These are phyloP conservation scores for Aurelia aurita DNA, from an alignment of 30 jellyfish, hydroid and myxozoan species.

Conservation along the genomic window DNA sequence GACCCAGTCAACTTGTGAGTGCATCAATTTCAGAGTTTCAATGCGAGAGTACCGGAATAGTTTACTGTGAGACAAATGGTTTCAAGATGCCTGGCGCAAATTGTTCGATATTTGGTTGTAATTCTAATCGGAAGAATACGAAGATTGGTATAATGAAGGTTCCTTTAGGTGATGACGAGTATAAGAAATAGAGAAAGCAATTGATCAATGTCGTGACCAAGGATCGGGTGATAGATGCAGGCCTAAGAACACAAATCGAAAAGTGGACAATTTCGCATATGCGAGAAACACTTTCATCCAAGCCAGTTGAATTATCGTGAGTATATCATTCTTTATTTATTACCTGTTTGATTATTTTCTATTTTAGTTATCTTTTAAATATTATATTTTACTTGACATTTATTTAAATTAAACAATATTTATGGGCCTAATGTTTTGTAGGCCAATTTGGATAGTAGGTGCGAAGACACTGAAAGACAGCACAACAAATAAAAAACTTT, in stretches of 20 bases:
- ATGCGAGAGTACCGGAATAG: too few relatives aligned
- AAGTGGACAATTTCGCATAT: too few relatives aligned
- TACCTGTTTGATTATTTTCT: not conserved
- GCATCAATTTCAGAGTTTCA: slow-evolving; percentile 15
- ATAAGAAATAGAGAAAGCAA: slow-evolving; percentile 63
- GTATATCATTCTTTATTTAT: too few relatives aligned
- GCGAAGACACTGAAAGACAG: too few relatives aligned
- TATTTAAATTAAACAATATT: too few relatives aligned
- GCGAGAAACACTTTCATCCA: slow-evolving; percentile 64
- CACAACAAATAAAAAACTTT: too few relatives aligned
- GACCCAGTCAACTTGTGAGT: slow-evolving; percentile 62
- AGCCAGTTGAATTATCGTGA: slow-evolving; percentile 47
- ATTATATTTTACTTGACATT: too few relatives aligned
- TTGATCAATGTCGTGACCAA: slow-evolving; percentile 48
- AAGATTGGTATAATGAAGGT: slow-evolving; percentile 43
- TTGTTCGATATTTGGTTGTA: slow-evolving; percentile 74
- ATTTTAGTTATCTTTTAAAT: too few relatives aligned
- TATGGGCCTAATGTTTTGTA: too few relatives aligned
- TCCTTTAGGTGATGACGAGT: slow-evolving; percentile 75
- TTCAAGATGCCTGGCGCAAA: slow-evolving; percentile 75
- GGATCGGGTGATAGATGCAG: slow-evolving; percentile 73
- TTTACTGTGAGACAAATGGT: too few relatives aligned
- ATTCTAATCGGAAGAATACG: slow-evolving; percentile 38
- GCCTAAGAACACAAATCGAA: too few relatives aligned
- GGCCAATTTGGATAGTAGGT: too few relatives aligned